Base-by-base conservation (phyloP, 2,797 vertebrate species). In the Microctenopoma lineatum region DNA sequence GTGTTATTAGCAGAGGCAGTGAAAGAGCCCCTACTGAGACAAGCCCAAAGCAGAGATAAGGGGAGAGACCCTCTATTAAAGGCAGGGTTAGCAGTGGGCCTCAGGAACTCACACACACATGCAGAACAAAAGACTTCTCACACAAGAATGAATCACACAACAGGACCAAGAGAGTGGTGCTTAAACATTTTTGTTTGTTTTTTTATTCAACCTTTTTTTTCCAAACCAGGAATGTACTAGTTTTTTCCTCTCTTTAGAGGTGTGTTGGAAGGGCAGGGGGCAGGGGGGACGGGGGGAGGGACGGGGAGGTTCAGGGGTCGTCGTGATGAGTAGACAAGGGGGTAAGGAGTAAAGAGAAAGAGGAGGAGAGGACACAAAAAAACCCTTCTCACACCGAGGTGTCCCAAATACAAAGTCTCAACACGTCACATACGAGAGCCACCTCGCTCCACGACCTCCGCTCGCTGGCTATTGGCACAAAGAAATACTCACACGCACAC, bases 181-280 rank as follows among this genome's bases (percentile, higher is more conserved):
- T 93, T 93, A 89, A 94, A 93, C 90, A 91, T 89, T 90, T 92
- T 89, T 89, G 85, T 91, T 88, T 90, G 73, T 34, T 34, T 34
- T 34, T 93, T 95, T 94, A 94, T 92, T 93, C 90, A 93, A 92
- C 90, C 83, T 91, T 93, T 92, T 92, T 90, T 92, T 92, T 93
- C 90, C 92, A 93, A 94, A 94, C 88, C 90, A 92, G 94, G 94
- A 95, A 95, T 95, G 94, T 95, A 92, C 92, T 94, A 91, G 88
- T 92, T 91, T 90, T 92, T 91, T 90, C 86, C 89, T 89, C 87
- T 91, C 84, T 83, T 87, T 88, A 86, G 91, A 92, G 87, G 87
- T 87, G 89, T 87, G 91, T 90, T 77, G 73, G 75, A 50, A 53
- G 62, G 32, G 50, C 21, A 45, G 55, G 18, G 12, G 12, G 7